These are phyloP conservation scores for Neopipo cinnamomea DNA, from an alignment of 2,113 vertebrate species.

Conservation along the genomic window DNA sequence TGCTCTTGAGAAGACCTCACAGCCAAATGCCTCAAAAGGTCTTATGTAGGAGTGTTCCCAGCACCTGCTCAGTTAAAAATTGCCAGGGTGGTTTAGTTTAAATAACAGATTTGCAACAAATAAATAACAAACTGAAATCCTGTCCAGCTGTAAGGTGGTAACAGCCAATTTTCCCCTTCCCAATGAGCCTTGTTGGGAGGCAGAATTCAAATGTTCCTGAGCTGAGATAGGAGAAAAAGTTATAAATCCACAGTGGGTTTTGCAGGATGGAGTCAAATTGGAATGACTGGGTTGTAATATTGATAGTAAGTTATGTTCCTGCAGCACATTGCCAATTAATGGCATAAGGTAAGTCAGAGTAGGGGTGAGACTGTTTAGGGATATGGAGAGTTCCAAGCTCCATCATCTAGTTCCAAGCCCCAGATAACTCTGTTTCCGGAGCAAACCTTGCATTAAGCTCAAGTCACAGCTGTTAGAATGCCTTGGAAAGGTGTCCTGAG, in stretches of 20 bases:
- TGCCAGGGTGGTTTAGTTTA: background rate
- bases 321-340: background rate
- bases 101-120: background rate
- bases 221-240: background rate
- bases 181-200: background rate
- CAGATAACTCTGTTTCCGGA: background rate
- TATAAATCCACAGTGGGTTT: background rate
- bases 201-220: background rate
- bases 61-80: background rate
- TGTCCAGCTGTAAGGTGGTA: background rate
- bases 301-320: background rate
- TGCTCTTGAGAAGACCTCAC: background rate
- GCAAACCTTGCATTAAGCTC: background rate
- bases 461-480: background rate
- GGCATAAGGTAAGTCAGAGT: background rate
- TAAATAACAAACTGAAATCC: background rate
- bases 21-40: background rate
- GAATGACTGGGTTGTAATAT: background rate
- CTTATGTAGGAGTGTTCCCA: background rate
- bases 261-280: background rate
- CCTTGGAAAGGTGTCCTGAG: background rate
- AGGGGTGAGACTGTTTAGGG: background rate
- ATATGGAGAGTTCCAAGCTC: background rate
- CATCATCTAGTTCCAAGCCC: background rate
- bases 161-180: background rate